Base-by-base conservation (phyloP, 2,797 vertebrate species). In the Eutrigla gurnardus region DNA sequence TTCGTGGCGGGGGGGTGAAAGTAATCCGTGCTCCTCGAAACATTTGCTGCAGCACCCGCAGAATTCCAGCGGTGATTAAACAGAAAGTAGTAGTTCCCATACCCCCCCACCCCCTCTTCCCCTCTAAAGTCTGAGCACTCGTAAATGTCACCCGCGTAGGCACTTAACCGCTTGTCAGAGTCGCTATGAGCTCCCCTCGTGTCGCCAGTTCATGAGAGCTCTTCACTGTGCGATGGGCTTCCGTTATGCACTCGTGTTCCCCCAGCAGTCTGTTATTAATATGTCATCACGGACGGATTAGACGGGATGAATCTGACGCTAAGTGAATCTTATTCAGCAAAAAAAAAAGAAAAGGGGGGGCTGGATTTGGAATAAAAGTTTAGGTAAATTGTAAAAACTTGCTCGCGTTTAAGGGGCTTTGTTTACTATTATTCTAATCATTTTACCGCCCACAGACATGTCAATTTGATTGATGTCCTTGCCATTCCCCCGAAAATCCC, bases 391-490 rank as follows among this genome's bases (percentile, higher is more conserved):
- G 15, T 15, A 62, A n/a, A 62, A 80, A 80, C 9, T 50, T 5
- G 36, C 37, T 59, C 2, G 50, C 74, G 72, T 83, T 83, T 79
- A 79, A 89, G 83, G 17, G 4, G 60, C 71, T 89, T 89, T 89
- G 85, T 89, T 89, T 88, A 85, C 80, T 76, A 84, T 93, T 91
- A 92, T 89, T 88, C 89, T 91, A 88, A 92, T 92, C 84, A 90
- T 89, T 85, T 88, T 78, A 80, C 76, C 58, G 63, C 90, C 90
- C 42, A 70, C 73, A 15, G 78, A 87, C 65, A 7, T 77, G 90
- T 86, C 92, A 90, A 33, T 81, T 61, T 93, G 93, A 93, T 90
- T 91, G 90, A 93, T 92, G 76, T 49, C 61, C 70, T 58, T 49
- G 69, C 80, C 81, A 86, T 86, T 88, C 80, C 84, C 85, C 82